A percentile compares a stretch with the other conserved stretches of the same genome.
Conservation (phyloP, 2,888 invertebrate genomes). For the Nineta flava region DNA sequence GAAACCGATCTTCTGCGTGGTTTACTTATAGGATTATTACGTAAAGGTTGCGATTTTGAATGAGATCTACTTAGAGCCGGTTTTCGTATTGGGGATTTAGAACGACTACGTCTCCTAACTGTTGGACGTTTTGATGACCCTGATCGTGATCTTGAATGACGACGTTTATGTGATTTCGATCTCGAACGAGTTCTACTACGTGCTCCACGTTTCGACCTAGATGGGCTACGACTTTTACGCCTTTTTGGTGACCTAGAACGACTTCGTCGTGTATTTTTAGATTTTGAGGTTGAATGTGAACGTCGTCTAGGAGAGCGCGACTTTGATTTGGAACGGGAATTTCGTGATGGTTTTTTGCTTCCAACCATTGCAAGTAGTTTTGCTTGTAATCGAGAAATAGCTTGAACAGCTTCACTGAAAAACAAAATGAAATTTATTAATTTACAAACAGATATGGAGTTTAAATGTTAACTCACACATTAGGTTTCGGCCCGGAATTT, state of each 20-base stretch:
- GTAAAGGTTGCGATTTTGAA: background rate
- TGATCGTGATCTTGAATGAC: slow-evolving; percentile 16
- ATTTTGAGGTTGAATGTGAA: slow-evolving; percentile 21
- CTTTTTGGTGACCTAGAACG: slow-evolving; percentile 4
- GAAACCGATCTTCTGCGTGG: slow-evolving; percentile 1
- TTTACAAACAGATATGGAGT: background rate
- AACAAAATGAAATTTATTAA: slow-evolving; percentile 2
- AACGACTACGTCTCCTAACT: background rate
- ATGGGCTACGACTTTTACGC: background rate
- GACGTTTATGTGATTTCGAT: background rate
- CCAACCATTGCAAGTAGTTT: slow-evolving; percentile 45
- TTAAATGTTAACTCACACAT: slow-evolving; percentile 13
- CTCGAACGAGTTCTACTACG: background rate
- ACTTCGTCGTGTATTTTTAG: slow-evolving; percentile 8
- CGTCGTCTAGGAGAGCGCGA: slow-evolving; percentile 22
- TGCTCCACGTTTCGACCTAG: background rate
- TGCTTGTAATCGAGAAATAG: slow-evolving; percentile 42
- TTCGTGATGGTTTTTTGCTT: slow-evolving; percentile 21
- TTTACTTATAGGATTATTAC: background rate
- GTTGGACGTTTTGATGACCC: slow-evolving; percentile 7
- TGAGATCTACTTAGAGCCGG: background rate
- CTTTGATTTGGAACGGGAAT: slow-evolving; percentile 17
- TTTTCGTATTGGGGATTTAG: background rate
- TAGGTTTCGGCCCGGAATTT: slow-evolving; percentile 13
- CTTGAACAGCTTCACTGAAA: slow-evolving; percentile 28